Base-by-base conservation (phyloP, 2,888 invertebrate species). In the Cremastinae sp. region DNA sequence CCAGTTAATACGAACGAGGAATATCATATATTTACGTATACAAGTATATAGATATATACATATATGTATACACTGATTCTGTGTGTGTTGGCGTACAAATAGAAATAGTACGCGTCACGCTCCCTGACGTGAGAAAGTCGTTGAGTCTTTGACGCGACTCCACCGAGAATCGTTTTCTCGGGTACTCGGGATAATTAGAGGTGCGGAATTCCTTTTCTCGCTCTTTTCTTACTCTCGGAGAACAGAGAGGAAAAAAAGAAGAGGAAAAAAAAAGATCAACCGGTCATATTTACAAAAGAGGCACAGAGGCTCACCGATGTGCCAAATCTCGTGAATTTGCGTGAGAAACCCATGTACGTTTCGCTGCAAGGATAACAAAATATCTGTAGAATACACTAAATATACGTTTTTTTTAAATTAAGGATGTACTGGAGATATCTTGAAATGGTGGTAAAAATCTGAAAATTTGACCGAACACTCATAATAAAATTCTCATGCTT, bases 81-180 rank as follows among this genome's bases (percentile, higher is more conserved):
- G 68, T 73, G 66, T 80, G 66, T 5, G 28, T 28, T 28, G 28
- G 5, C 43, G 64, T 56, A 37, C 62, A 69, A 66, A 68, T 68
- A 68, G 71, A 74, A 77, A 79, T 77, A 73, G 62, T 65, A 56
- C 62, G 74, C 81, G 79, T 82, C 83, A 79, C 71, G 75, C 72
- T 77, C 61, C 75, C 65, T 70, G 68, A 85, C 82, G 83, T 81
- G 84, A 86, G 84, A 85, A 85, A 86, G 83, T 83, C 80, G 74
- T 74, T 66, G 73, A 76, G 58, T 56, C 37, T 22, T 43, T 49
- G 73, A 22, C 47, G 47, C n/a, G 56, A 43, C 59, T 51, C 20
- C 8, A 12, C 18, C 0, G 70, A 28, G 70, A 68, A 62, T 55
- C 62, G 75, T 79, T 79, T 79, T 79, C 75, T 73, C 70, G 47